Evolutionary conservation across 35 echinoderm and acorn worm species (phyloP).

Genomic region (Anneissia japonica): DNA sequence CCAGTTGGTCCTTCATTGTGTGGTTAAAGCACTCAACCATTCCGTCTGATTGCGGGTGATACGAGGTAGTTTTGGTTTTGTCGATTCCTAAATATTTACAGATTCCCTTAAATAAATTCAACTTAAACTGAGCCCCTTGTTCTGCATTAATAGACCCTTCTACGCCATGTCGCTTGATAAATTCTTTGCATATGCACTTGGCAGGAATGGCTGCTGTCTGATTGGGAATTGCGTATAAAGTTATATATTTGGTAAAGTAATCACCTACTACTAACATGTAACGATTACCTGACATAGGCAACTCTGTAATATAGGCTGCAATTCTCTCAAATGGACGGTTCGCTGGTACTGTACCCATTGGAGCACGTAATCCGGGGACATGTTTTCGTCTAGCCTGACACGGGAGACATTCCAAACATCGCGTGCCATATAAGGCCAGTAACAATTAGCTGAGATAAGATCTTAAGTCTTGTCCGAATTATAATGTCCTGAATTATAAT

Average conservation of each 20-base stretch:
- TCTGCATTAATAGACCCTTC: not conserved
- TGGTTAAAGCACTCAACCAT: slow-evolving; percentile 30
- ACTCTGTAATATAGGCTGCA: slow-evolving; percentile 57
- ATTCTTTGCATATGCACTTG: slow-evolving; percentile 35
- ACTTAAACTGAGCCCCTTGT: slow-evolving; percentile 48
- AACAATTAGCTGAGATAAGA: not conserved
- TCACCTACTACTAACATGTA: slow-evolving; percentile 53
- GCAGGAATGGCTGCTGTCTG: slow-evolving; percentile 42
- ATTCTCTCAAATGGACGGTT: slow-evolving; percentile 41
- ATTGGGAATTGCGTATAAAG: slow-evolving; percentile 41
- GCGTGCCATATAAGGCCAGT: slow-evolving; percentile 4
- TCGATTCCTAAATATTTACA: slow-evolving; percentile 21
- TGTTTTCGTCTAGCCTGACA: slow-evolving; percentile 1
- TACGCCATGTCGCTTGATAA: not conserved
- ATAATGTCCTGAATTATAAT: no score
- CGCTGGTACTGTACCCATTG: not conserved
- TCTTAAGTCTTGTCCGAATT: not conserved
- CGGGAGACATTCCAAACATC: not conserved
- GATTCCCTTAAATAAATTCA: not conserved
- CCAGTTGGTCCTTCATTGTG: slow-evolving; percentile 28
- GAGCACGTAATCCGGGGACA: not conserved
- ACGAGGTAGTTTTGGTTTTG: slow-evolving; percentile 46
- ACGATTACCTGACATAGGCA: slow-evolving; percentile 50
- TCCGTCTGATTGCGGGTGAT: slow-evolving; percentile 47
- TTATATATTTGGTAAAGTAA: slow-evolving; percentile 60